Evolutionary conservation across 2,113 vertebrate species (phyloP).

Genomic region (Sorex fumeus): DNA sequence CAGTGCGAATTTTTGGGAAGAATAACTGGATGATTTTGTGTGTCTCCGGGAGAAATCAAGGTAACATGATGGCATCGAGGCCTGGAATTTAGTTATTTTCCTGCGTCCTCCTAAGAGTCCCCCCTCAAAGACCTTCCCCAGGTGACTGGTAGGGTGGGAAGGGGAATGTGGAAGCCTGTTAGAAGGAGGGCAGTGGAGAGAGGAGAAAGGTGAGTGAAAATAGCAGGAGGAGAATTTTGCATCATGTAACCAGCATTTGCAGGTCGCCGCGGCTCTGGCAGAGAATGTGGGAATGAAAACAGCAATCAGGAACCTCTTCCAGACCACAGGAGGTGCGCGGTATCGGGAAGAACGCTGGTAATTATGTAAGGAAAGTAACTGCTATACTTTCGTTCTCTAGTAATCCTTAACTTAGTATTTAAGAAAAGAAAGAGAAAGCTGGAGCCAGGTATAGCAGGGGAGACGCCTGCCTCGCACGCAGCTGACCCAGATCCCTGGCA

Average conservation of each 20-base stretch:
- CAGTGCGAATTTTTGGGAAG: not conserved
- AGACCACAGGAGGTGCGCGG: not conserved
- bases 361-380: slow-evolving; percentile 20
- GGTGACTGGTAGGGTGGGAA: no score
- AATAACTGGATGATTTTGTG: slow-evolving; percentile 28
- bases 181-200: not conserved
- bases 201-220: not conserved
- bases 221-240: not conserved
- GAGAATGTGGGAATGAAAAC: not conserved
- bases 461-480: no score
- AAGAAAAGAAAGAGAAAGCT: no score
- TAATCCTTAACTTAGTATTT: slow-evolving; percentile 9
- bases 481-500: no score
- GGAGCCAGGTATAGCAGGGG: no score
- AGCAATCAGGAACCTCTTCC: no score
- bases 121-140: not conserved
- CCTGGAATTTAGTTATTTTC: not conserved
- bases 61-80: not conserved
- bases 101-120: not conserved
- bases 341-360: not conserved
- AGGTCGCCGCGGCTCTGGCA: not conserved
- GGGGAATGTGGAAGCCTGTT: no score
- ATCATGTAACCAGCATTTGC: not conserved
- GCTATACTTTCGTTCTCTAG: slow-evolving; percentile 9
- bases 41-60: slow-evolving; percentile 15